Conservation (phyloP, 2,797 vertebrate species). For the Hylomyscus alleni region DNA sequence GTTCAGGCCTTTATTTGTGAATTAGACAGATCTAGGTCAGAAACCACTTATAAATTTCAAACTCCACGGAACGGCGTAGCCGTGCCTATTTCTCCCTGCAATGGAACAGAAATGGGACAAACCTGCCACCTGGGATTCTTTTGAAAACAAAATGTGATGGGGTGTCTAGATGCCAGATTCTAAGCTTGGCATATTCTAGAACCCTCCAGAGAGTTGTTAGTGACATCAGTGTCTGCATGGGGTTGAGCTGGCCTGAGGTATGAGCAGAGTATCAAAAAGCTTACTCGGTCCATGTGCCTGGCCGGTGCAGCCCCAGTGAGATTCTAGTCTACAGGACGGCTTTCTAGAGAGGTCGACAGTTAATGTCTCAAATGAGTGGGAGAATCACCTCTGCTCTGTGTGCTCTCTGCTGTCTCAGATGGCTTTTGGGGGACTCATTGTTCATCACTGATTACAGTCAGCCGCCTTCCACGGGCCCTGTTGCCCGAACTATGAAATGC, state of each 20-base stretch:
- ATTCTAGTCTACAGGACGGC: background rate
- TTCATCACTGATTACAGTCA: background rate
- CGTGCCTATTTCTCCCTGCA: background rate
- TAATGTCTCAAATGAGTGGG: conserved; percentile 20
- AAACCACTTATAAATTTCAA: conserved; percentile 52
- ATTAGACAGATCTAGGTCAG: conserved; percentile 2
- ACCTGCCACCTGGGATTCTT: background rate
- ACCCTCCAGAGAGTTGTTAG: background rate
- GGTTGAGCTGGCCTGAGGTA: background rate
- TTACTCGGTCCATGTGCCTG: background rate
- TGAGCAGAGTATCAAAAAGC: background rate
- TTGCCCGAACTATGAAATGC: background rate
- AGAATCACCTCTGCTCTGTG: background rate
- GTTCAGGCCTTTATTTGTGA: conserved; percentile 27
- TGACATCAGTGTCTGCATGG: background rate
- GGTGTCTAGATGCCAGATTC: conserved; percentile 21
- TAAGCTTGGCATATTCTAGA: background rate
- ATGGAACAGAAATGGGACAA: conserved; percentile 4
- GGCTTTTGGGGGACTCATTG: background rate
- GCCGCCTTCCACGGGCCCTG: background rate
- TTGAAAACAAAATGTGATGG: conserved; percentile 38
- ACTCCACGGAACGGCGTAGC: background rate
- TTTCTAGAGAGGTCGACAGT: background rate
- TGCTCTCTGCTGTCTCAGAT: background rate
- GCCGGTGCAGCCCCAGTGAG: background rate